These are phyloP conservation scores for Percopsis transmontana DNA, from an alignment of 2,113 vertebrate species.

Conservation along the genomic window DNA sequence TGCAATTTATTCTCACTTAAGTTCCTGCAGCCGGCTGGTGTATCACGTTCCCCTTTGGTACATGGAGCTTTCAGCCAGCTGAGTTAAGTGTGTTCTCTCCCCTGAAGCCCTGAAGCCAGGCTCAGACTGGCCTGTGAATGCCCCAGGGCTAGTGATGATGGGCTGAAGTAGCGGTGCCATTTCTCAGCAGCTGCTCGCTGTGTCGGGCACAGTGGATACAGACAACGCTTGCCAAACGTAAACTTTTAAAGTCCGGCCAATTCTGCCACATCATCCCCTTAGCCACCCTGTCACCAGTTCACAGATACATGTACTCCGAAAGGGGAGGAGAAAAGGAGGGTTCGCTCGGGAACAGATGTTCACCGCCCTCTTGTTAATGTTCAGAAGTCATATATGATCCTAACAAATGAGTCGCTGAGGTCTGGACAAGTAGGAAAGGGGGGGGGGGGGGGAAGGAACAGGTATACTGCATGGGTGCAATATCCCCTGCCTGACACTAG, in stretches of 20 bases:
- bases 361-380: constrained; percentile 35
- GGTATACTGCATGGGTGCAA: constrained; percentile 33
- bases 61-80: constrained; percentile 64
- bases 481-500: constrained; percentile 36
- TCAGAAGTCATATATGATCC: constrained; percentile 59
- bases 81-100: constrained; percentile 68
- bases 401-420: constrained; percentile 54
- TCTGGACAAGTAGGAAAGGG: constrained; percentile 35
- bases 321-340: constrained; percentile 31
- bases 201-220: constrained; percentile 37
- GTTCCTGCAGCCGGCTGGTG: constrained; percentile 65
- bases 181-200: constrained; percentile 69
- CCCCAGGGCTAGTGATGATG: constrained; percentile 67
- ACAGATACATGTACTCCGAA: constrained; percentile 36
- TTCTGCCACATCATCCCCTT: constrained; percentile 39
- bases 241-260: constrained; percentile 56
- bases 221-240: constrained; percentile 53
- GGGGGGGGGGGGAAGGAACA: constrained; percentile 29
- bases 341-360: constrained; percentile 30
- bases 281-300: constrained; percentile 52
- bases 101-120: constrained; percentile 64
- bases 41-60: constrained; percentile 61
- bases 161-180: constrained; percentile 56
- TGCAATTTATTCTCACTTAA: constrained; percentile 74
- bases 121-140: constrained; percentile 63